phyloP scores from a whole-genome alignment of 1,140 invertebrate genomes.

The Lysiphlebus fabarum region DNA sequence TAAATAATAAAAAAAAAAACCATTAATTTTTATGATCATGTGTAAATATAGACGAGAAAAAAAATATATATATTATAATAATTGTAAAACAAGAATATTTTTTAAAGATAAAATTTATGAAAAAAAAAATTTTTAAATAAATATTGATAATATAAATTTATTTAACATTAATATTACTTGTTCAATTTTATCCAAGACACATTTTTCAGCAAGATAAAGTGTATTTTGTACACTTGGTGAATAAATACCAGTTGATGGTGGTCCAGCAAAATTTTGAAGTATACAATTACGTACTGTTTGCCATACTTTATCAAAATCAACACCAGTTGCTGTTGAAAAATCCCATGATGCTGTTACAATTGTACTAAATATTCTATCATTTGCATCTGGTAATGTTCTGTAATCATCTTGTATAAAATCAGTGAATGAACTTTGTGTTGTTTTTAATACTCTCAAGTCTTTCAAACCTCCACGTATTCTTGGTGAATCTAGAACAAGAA shows the following conservation, averaged over 20 bases:
- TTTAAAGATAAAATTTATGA: too few species aligned
- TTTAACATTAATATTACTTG: slow-evolving; percentile 45
- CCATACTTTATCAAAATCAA: slow-evolving; percentile 68
- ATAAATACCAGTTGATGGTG: slow-evolving; percentile 63
- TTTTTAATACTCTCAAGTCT: slow-evolving; percentile 68
- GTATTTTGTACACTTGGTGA: slow-evolving; percentile 77
- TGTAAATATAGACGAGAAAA: too few species aligned
- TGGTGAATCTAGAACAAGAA: slow-evolving; percentile 52
- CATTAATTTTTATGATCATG: too few species aligned
- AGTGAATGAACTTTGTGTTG: slow-evolving; percentile 73
- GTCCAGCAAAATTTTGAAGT: slow-evolving; percentile 70
- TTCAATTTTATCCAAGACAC: slow-evolving; percentile 63
- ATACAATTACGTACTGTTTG: slow-evolving; percentile 66
- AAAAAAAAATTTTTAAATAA: too few species aligned
- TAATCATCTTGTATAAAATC: slow-evolving; percentile 76
- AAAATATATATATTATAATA: too few species aligned
- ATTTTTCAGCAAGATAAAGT: slow-evolving; percentile 66
- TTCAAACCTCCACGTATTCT: slow-evolving; percentile 64
- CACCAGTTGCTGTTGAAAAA: slow-evolving; percentile 61
- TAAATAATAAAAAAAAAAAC: slow-evolving; percentile 27
- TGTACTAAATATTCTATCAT: slow-evolving; percentile 73
- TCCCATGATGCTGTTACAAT: slow-evolving; percentile 69
- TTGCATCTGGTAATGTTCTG: slow-evolving; percentile 66
- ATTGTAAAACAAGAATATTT: too few species aligned
- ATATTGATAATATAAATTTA: too few species aligned